Percentiles rank a stretch among this genome's conserved stretches.
These are phyloP conservation scores for Pachyrhynchus sulphureomaculatus DNA, from an alignment of 1,140 invertebrate species.

Conservation along the genomic window DNA sequence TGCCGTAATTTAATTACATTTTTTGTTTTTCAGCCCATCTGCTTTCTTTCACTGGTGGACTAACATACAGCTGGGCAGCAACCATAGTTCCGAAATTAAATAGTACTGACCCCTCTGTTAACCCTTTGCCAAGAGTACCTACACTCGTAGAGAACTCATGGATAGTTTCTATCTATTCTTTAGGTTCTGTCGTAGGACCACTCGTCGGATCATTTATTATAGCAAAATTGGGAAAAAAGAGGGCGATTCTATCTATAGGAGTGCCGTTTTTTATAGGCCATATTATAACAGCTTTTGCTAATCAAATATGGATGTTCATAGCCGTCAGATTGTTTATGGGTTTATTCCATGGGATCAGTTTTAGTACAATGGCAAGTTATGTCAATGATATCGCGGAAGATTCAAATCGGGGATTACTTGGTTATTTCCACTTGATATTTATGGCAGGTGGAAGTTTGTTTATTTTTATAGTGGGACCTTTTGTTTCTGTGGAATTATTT, in stretches of 20 bases:
- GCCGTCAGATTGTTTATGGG: constrained; percentile 52
- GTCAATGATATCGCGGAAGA: constrained; percentile 55
- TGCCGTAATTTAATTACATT: no score
- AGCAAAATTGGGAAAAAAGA: constrained; percentile 52
- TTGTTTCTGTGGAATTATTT: constrained; percentile 56
- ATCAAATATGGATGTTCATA: constrained; percentile 44
- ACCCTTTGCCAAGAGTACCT: constrained; percentile 46
- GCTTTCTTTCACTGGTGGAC: constrained; percentile 62
- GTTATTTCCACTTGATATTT: no score
- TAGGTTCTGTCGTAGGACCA: constrained; percentile 65
- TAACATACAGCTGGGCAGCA: constrained; percentile 70
- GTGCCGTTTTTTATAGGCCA: constrained; percentile 50
- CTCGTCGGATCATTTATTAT: constrained; percentile 45
- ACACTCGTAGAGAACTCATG: constrained; percentile 65
- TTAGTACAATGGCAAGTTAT: constrained; percentile 55
- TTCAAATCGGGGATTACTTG: constrained; percentile 37
- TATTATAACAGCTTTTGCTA: constrained; percentile 50
- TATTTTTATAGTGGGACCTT: constrained; percentile 62
- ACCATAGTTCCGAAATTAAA: constrained; percentile 62
- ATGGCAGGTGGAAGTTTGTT: constrained; percentile 55
- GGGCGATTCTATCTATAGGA: constrained; percentile 49
- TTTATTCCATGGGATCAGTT: constrained; percentile 51
- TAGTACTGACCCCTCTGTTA: constrained; percentile 14
- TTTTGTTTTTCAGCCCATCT: constrained; percentile 61
- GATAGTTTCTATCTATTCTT: constrained; percentile 76